Evolutionary conservation across 1,140 invertebrate genomes (phyloP), one percentile per base, ranked within the genome.

Genomic region (Lepidurus packardi): DNA sequence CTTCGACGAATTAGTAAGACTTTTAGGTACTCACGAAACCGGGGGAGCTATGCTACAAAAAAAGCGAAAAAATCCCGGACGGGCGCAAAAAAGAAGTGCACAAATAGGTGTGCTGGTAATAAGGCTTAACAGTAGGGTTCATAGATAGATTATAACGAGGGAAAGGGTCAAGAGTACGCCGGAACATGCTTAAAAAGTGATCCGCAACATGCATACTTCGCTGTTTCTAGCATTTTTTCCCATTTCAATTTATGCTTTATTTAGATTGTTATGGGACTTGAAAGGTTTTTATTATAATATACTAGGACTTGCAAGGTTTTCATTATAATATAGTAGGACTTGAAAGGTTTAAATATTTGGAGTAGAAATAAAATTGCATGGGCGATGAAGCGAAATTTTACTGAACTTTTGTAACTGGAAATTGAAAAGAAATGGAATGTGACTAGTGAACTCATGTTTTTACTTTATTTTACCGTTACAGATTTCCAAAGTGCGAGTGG

Each of bases 401-500:
- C 3, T 34, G 34, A 34, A 34, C 4, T 34, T 34, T 34, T 0
- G 3, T 34, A 34, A n/a, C n/a, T 3, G 34, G 34, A 34, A 34
- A 34, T 34, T 34, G 34, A 34, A 34, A 34, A 34, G 34, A 34
- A 34, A 34, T 34, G 3, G 34, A 34, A 10, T 65, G 0, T 21
- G 10, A 65, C 5, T 0, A 16, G 21, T 65, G 53, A n/a, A 65
- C 53, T 65, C 16, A n/a, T 65, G 21, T 79, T 25, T 77, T 8
- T 75, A 78, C 74, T 78, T 76, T 21, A 76, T 74, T 80, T 79
- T 80, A 73, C 21, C 53, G 77, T 88, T 87, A 65, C 86, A 94
- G 89, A 91, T 98, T 80, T 90, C 92, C 1, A 97, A 97, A 88
- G 89, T 98, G 78, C 91, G 92, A 80, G 91, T 98, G n/a, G 94